A percentile compares a stretch with the other conserved stretches of the same genome.
Evolutionary conservation across 2,113 vertebrate genomes (phyloP).

Genomic region (Phocoena phocoena): DNA sequence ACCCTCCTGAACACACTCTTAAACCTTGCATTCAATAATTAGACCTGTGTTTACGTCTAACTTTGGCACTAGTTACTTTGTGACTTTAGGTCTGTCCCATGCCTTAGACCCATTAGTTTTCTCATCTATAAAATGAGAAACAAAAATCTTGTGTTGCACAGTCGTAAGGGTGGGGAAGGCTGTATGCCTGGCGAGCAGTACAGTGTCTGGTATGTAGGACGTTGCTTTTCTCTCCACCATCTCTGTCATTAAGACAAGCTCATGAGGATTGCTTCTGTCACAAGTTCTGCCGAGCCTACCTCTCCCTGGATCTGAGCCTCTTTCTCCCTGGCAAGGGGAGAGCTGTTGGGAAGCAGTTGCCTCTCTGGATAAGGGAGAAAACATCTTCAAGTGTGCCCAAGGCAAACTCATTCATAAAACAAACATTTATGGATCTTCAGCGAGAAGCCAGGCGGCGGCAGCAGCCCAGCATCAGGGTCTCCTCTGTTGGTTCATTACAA

Average conservation of each 20-base stretch:
- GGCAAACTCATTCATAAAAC: constrained; percentile 25
- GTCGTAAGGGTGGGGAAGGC: no score
- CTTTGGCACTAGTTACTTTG: not conserved
- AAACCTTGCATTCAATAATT: not conserved
- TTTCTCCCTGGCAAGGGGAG: not conserved
- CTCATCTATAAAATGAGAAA: not conserved
- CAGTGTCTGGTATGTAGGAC: accelerated
- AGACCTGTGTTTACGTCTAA: not conserved
- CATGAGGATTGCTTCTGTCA: not conserved
- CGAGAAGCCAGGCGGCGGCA: not conserved
- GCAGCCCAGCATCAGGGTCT: not conserved
- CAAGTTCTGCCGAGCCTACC: not conserved
- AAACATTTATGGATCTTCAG: constrained; percentile 41
- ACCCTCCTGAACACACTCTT: not conserved
- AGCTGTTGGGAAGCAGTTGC: not conserved
- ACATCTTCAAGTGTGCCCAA: not conserved
- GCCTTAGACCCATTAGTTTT: not conserved
- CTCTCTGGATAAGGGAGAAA: not conserved
- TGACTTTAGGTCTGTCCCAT: not conserved
- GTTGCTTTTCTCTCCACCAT: not conserved
- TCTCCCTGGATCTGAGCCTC: not conserved
- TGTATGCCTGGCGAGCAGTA: not conserved
- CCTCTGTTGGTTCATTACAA: constrained; percentile 41
- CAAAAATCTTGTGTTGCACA: not conserved
- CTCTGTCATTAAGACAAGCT: not conserved